Evolutionary conservation across 2,797 vertebrate genomes (phyloP).

Genomic region (Poecilia velifera): DNA sequence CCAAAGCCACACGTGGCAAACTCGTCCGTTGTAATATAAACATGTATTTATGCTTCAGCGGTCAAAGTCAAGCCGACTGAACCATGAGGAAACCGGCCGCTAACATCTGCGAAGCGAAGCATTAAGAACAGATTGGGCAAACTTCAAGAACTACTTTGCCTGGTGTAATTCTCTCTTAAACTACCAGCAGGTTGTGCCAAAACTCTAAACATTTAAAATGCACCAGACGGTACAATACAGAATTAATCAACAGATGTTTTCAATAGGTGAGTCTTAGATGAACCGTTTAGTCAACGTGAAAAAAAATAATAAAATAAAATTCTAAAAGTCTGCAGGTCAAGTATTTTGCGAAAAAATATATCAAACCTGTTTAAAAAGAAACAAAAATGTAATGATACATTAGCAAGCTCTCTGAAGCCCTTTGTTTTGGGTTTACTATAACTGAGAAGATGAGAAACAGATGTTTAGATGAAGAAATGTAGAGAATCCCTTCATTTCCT

Average conservation of each 20-base stretch:
- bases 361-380: background rate
- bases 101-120: background rate
- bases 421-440: background rate
- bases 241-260: background rate
- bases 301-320: background rate
- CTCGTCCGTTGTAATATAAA: background rate
- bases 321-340: background rate
- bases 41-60: constrained; percentile 11
- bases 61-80: background rate
- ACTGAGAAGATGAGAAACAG: background rate
- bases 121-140: background rate
- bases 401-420: background rate
- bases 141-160: background rate
- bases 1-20: constrained; percentile 29
- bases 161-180: background rate
- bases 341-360: background rate
- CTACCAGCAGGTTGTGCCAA: background rate
- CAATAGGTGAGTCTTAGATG: background rate
- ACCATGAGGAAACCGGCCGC: background rate
- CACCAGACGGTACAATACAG: background rate
- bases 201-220: background rate
- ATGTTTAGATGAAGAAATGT: background rate
- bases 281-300: background rate
- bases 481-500: background rate
- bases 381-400: background rate